Evolutionary conservation across 2,888 invertebrate genomes (phyloP), one percentile per base, ranked within the genome.

Genomic region (Rhamnusium bicolor): DNA sequence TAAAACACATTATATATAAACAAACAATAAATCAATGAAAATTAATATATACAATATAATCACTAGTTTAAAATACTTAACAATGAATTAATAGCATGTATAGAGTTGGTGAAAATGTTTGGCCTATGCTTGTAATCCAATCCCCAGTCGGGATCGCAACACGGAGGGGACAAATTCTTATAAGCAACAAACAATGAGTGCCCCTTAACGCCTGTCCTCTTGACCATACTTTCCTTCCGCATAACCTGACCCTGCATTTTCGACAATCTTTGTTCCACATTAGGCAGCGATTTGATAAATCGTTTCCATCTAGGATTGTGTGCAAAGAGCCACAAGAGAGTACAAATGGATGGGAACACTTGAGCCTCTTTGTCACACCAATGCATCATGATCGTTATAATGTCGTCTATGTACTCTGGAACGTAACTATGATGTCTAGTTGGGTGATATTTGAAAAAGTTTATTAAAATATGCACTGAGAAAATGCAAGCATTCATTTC

Each of bases 341-440:
- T 93, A 62, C 92, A 91, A 27, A 94, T 85, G 21, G 91, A 90
- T 79, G 92, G 91, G 80, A 93, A 93, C 66, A 93, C 86, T 54
- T 90, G 89, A 4, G 89, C 89, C 80, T 94, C 93, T 80, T 92
- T 93, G 81, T 92, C 92, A 82, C 92, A 93, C 88, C 92, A 93
- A 69, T 93, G 90, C 85, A 90, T 87, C 89, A 94, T 90, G 84
- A 92, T 90, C 81, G 91, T 92, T 49, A 94, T 86, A 58, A 94
- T 88, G 1, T 90, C 90, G 24, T 91, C 88, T 18, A 94, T 90
- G 62, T 91, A 90, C 46, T 91, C 89, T 78, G 91, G 90, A 89
- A 91, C 85, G 85, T 93, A 93, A 69, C 92, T 91, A 79, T 90
- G 90, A 0, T 90, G 89, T 8, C 90, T 91, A 0, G 93, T 93